Percentiles rank a stretch among this genome's conserved stretches.
phyloP scores from a whole-genome alignment of 2,888 invertebrate species.

The Lepidocyrtinus sp. region DNA sequence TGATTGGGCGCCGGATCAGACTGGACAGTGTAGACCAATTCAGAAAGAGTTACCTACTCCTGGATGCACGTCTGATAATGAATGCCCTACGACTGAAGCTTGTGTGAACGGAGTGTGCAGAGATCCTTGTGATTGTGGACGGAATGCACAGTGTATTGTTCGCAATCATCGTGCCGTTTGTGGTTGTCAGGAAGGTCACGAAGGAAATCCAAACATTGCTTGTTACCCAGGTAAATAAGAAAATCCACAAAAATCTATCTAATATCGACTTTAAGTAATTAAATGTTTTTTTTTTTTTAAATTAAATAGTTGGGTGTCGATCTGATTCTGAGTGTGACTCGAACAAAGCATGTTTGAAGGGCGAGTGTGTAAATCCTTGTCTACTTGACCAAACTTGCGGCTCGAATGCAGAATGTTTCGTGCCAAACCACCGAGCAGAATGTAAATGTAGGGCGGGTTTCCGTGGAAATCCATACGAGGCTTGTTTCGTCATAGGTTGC shows the following conservation, averaged over 20 bases:
- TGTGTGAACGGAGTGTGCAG: conserved; percentile 90
- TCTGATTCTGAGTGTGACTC: conserved; percentile 87
- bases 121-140: conserved; percentile 87
- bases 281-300: conserved; percentile 16
- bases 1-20: conserved; percentile 85
- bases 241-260: conserved; percentile 29
- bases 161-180: conserved; percentile 89
- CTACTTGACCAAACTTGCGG: conserved; percentile 86
- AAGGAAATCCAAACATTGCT: conserved; percentile 87
- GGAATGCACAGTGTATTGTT: conserved; percentile 83
- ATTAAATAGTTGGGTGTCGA: conserved; percentile 81
- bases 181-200: conserved; percentile 86
- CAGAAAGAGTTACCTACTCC: conserved; percentile 76
- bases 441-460: conserved; percentile 88
- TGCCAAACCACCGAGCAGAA: conserved; percentile 80
- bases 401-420: conserved; percentile 81
- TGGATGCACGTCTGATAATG: conserved; percentile 85
- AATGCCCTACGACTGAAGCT: conserved; percentile 84
- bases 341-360: conserved; percentile 87
- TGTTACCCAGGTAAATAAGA: conserved; percentile 77
- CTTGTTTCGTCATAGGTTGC: conserved; percentile 71
- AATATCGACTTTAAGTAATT: conserved; percentile 1
- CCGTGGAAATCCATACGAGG: conserved; percentile 81
- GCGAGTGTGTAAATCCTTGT: conserved; percentile 90
- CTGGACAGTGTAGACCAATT: conserved; percentile 83